These are phyloP conservation scores for Parnassius smintheus DNA, from an alignment of 2,888 invertebrate genomes.

Conservation along the genomic window DNA sequence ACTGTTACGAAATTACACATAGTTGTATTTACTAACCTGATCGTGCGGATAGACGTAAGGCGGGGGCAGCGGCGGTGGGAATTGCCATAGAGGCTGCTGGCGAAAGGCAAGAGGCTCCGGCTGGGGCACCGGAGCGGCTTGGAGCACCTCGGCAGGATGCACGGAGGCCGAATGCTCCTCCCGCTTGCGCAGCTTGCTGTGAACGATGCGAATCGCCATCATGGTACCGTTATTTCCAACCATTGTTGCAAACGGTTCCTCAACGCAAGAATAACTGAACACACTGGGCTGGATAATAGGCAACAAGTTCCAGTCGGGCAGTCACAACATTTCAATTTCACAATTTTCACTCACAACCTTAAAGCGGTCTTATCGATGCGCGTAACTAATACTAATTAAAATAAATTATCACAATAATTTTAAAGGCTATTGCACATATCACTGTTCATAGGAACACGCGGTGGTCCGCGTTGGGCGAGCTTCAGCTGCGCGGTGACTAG, in stretches of 20 bases:
- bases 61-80: constrained; percentile 89
- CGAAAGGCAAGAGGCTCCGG: constrained; percentile 83
- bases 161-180: constrained; percentile 88
- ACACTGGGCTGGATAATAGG: constrained; percentile 76
- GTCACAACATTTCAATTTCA: constrained; percentile 77
- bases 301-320: constrained; percentile 76
- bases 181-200: constrained; percentile 93
- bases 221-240: constrained; percentile 92
- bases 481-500: constrained; percentile 79
- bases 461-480: constrained; percentile 75
- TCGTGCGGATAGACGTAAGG: constrained; percentile 89
- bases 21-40: constrained; percentile 83
- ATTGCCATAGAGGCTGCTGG: constrained; percentile 90
- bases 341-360: constrained; percentile 79
- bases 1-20: constrained; percentile 8
- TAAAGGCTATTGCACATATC: constrained; percentile 80
- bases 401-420: constrained; percentile 78
- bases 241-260: constrained; percentile 82
- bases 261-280: constrained; percentile 71
- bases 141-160: constrained; percentile 85
- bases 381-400: constrained; percentile 75
- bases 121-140: constrained; percentile 73
- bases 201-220: constrained; percentile 94
- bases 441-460: constrained; percentile 80
- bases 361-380: constrained; percentile 63